These are phyloP conservation scores for Meriones psammophilus DNA, from an alignment of 2,797 vertebrate genomes.

Conservation along the genomic window DNA sequence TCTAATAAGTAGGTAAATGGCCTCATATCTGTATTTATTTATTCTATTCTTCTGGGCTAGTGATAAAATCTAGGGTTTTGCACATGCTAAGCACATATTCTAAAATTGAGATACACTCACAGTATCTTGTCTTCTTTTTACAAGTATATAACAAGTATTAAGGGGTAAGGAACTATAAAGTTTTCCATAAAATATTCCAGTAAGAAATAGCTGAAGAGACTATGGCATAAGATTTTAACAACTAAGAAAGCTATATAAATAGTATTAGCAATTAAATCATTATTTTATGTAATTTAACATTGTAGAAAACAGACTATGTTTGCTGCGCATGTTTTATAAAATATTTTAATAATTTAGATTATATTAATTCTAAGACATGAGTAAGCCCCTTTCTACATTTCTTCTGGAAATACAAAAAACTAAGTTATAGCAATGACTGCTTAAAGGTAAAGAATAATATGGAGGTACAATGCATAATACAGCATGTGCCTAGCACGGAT, in stretches of 20 bases:
- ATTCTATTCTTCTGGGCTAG: neutral
- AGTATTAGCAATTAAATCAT: neutral
- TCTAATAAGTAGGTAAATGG: neutral
- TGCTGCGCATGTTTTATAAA: conserved; percentile 8
- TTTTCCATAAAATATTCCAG: conserved; percentile 4
- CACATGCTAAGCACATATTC: too few species aligned
- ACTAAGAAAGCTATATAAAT: neutral
- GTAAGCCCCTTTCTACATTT: neutral
- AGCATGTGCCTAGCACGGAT: neutral
- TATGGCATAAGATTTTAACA: neutral
- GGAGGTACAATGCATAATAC: neutral
- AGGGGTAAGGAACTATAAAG: neutral
- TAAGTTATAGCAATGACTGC: neutral
- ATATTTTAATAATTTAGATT: conserved; percentile 8
- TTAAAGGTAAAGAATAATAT: neutral
- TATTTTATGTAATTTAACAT: neutral
- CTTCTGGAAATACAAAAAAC: neutral
- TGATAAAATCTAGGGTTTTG: neutral
- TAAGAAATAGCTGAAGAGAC: neutral
- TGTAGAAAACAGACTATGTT: neutral
- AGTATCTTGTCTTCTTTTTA: neutral
- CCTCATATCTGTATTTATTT: neutral
- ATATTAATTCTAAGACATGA: conserved; percentile 30
- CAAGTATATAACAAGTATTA: neutral
- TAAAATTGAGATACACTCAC: neutral